Conservation (phyloP, 2,888 invertebrate species). For the Fragum fragum region DNA sequence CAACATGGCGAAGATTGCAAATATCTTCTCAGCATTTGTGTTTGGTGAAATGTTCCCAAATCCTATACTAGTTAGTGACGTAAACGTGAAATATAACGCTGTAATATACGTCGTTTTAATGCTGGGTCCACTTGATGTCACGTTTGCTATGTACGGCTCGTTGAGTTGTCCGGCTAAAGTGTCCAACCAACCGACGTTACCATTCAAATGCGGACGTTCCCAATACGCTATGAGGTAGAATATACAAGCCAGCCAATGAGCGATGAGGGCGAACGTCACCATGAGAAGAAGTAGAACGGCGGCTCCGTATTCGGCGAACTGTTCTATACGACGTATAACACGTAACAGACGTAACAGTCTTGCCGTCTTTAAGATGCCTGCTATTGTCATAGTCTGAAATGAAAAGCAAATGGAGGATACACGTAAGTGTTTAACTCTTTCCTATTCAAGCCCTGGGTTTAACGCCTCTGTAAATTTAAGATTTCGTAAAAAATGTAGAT, state of each 20-base stretch:
- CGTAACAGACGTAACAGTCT: slow-evolving; percentile 85
- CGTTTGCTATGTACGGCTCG: slow-evolving; percentile 83
- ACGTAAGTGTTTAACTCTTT: too few relatives aligned
- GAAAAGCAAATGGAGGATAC: too few relatives aligned
- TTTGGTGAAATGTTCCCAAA: slow-evolving; percentile 87
- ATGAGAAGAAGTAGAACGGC: slow-evolving; percentile 86
- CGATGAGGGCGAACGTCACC: slow-evolving; percentile 86
- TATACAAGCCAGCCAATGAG: slow-evolving; percentile 87
- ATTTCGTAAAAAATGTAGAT: too few relatives aligned
- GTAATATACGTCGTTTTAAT: slow-evolving; percentile 86
- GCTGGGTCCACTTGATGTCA: slow-evolving; percentile 85
- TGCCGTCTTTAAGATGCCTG: slow-evolving; percentile 86
- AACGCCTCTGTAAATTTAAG: too few relatives aligned
- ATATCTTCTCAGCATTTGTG: slow-evolving; percentile 87
- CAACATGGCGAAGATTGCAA: slow-evolving; percentile 87
- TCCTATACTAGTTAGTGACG: slow-evolving; percentile 86
- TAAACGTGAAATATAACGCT: slow-evolving; percentile 87
- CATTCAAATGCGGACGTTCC: slow-evolving; percentile 82
- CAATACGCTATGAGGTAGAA: slow-evolving; percentile 87
- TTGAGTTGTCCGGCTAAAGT: slow-evolving; percentile 81
- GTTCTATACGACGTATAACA: slow-evolving; percentile 86
- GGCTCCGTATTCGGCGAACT: slow-evolving; percentile 87
- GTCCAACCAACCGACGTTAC: slow-evolving; percentile 82
- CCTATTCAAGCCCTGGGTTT: too few relatives aligned
- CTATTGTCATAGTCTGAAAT: slow-evolving; percentile 86